Percentiles rank a stretch among this genome's conserved stretches.
These are phyloP conservation scores for Alosa sapidissima DNA, from an alignment of 2,797 vertebrate genomes.

Conservation along the genomic window DNA sequence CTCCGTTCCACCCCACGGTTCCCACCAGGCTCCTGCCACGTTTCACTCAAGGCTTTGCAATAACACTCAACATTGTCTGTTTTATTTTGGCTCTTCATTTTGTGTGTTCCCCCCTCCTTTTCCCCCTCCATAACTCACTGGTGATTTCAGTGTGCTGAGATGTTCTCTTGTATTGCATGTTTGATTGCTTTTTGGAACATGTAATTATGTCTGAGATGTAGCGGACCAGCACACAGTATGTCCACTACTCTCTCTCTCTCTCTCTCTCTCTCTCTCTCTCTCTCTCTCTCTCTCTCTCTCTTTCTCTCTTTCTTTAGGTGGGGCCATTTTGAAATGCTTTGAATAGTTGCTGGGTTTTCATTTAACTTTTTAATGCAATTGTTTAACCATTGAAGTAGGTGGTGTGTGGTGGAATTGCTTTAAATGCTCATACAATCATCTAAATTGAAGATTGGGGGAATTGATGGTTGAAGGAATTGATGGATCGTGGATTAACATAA, in stretches of 20 bases:
- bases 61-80: conserved; percentile 37
- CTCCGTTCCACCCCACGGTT: conserved; percentile 30
- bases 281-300: not conserved
- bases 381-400: not conserved
- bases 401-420: no score
- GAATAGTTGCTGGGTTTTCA: not conserved
- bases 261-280: not conserved
- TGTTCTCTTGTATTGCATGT: not conserved
- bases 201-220: not conserved
- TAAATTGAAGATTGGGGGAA: no score
- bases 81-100: conserved; percentile 26
- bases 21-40: conserved; percentile 32
- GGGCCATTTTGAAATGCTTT: not conserved
- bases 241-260: not conserved
- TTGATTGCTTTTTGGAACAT: not conserved
- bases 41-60: conserved; percentile 39
- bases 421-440: no score
- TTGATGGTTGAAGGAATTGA: no score
- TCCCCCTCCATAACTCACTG: not conserved
- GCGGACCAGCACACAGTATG: not conserved
- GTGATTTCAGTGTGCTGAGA: conserved; percentile 7
- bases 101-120: not conserved
- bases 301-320: no score
- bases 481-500: not conserved
- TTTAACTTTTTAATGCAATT: not conserved